Evolutionary conservation across 2,797 vertebrate genomes (phyloP).

Genomic region (Mus spretus): DNA sequence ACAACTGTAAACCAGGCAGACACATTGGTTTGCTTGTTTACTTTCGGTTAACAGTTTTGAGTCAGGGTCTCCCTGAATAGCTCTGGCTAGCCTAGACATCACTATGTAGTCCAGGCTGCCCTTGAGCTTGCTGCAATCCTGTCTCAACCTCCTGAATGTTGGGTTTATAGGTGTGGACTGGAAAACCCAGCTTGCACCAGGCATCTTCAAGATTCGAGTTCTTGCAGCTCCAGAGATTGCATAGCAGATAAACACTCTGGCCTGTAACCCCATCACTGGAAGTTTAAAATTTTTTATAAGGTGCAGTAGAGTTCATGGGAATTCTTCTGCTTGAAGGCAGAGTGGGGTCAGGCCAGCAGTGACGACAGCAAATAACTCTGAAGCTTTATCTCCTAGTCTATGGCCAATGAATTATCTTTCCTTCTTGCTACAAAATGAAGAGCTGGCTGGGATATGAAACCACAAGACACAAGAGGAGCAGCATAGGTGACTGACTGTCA

Average conservation of each 20-base stretch:
- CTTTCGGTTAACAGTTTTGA: neutral
- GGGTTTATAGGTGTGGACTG: neutral
- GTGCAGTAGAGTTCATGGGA: neutral
- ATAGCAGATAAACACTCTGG: neutral
- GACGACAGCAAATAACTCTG: neutral
- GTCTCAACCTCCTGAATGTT: neutral
- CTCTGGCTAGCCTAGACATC: neutral
- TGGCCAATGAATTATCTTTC: neutral
- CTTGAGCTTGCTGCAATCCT: neutral
- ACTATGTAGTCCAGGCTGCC: neutral
- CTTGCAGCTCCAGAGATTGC: neutral
- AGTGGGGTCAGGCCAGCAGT: neutral
- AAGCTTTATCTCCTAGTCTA: too few relatives aligned
- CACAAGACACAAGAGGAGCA: neutral
- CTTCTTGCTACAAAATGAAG: neutral
- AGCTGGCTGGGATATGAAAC: neutral
- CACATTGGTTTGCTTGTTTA: neutral
- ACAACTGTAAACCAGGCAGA: neutral
- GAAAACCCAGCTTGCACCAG: neutral
- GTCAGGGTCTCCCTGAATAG: neutral
- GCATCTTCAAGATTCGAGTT: neutral
- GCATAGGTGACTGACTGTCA: too few relatives aligned
- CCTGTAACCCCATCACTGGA: neutral
- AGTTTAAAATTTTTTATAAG: neutral
- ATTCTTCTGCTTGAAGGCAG: neutral